Evolutionary conservation across 2,888 invertebrate genomes (phyloP), one percentile per base, ranked within the genome.

Genomic region (Nephrotoma guestfalica): DNA sequence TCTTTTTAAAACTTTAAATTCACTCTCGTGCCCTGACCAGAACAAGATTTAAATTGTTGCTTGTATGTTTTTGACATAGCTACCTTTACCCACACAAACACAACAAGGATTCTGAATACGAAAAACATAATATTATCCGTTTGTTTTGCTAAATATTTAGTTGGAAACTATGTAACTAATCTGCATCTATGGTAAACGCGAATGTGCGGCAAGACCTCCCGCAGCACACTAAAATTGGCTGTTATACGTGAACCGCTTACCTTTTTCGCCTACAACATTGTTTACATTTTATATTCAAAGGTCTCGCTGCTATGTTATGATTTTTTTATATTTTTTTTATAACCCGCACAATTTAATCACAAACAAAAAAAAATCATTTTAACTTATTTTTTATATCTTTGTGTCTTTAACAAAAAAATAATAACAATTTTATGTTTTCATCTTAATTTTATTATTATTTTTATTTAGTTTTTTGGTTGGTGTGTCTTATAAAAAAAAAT

Each of bases 381-480:
- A 71, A 71, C 71, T 71, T 71, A 4, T 30, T 71, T 71, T 71
- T 18, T 15, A 57, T 15, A 57, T 57, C 15, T 15, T 15, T 57
- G 51, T 57, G 51, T 57, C 15, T 57, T 57, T 57, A 15, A 57
- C 51, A 57, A 57, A 30, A 71, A 71, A 71, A 71, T 30, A 71
- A 71, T 30, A 71, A 71, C 71, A 71, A 71, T 71, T 71, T 71
- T 71, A 71, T 71, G 71, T 71, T 71, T 71, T 71, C 71, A 71
- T 71, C 71, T 71, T 71, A 71, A 71, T 71, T 71, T 71, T 71
- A 71, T 71, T 71, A 71, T 71, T 71, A 71, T 71, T 71, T 9
- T 71, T 71, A 71, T 71, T 18, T 71, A 18, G n/a, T 71, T 71
- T 71, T 71, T 71, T 71, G 30, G 30, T 30, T 71, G 30, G 71